phyloP scores from a whole-genome alignment of 2,797 vertebrate genomes.

The Clamator glandarius region DNA sequence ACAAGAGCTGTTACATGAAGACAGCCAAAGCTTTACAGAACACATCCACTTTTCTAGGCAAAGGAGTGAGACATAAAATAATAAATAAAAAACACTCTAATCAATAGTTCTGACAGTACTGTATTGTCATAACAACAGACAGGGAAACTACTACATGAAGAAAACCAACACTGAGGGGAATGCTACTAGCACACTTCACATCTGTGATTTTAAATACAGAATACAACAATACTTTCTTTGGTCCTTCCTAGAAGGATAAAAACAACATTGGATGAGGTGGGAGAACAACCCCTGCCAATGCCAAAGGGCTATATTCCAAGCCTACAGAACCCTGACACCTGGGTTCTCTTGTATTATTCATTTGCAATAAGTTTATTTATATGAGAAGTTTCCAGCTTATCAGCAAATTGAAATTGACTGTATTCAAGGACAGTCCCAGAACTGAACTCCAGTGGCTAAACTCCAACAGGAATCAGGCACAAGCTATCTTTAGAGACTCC shows the following conservation, averaged over 20 bases:
- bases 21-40: not conserved
- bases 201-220: not conserved
- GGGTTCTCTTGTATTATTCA: not conserved
- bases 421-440: not conserved
- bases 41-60: not conserved
- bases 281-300: not conserved
- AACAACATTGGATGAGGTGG: not conserved
- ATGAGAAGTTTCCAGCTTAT: not conserved
- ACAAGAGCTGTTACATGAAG: not conserved
- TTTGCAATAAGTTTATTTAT: not conserved
- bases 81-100: not conserved
- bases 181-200: not conserved
- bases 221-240: not conserved
- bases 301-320: not conserved
- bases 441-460: not conserved
- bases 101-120: not conserved
- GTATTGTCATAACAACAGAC: not conserved
- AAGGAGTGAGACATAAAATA: not conserved
- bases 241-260: not conserved
- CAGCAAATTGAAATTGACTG: not conserved
- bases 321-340: not conserved
- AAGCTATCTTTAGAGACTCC: not conserved
- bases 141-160: not conserved
- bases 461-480: not conserved
- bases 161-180: not conserved